Evolutionary conservation across 2,797 vertebrate genomes (phyloP).

Genomic region (Orestias chungarensis): DNA sequence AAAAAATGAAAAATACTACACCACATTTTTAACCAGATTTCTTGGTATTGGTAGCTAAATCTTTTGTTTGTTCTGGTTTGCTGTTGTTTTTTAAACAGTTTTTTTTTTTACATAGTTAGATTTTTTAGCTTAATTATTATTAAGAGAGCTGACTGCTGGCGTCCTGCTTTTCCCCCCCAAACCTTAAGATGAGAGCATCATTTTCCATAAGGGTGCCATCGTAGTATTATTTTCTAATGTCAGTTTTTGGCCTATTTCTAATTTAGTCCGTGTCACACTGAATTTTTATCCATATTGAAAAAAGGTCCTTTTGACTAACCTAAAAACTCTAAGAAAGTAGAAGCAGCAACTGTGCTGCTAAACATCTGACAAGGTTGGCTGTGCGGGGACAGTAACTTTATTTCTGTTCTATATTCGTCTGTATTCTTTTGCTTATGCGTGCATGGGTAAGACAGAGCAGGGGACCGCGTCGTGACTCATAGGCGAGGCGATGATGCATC

Average conservation of each 20-base stretch:
- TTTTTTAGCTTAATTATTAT: no score
- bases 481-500: slow-evolving; percentile 43
- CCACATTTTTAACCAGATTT: no score
- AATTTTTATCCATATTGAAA: slow-evolving; percentile 8
- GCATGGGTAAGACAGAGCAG: slow-evolving; percentile 34
- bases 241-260: not conserved
- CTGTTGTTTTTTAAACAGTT: no score
- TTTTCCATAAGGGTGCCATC: not conserved
- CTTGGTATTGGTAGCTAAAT: no score
- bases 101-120: no score
- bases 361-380: slow-evolving; percentile 32
- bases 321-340: slow-evolving; percentile 30
- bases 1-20: no score
- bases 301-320: slow-evolving; percentile 15
- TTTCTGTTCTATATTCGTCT: slow-evolving; percentile 33
- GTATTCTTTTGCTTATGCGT: slow-evolving; percentile 7
- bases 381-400: slow-evolving; percentile 29
- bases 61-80: no score
- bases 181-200: no score
- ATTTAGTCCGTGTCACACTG: not conserved
- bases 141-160: no score
- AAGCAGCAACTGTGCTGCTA: slow-evolving; percentile 15
- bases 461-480: slow-evolving; percentile 56
- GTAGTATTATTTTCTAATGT: not conserved
- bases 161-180: no score